Percentiles rank a stretch among this genome's conserved stretches.
Evolutionary conservation across 2,797 vertebrate genomes (phyloP).

Genomic region (Macrochelys suwanniensis): DNA sequence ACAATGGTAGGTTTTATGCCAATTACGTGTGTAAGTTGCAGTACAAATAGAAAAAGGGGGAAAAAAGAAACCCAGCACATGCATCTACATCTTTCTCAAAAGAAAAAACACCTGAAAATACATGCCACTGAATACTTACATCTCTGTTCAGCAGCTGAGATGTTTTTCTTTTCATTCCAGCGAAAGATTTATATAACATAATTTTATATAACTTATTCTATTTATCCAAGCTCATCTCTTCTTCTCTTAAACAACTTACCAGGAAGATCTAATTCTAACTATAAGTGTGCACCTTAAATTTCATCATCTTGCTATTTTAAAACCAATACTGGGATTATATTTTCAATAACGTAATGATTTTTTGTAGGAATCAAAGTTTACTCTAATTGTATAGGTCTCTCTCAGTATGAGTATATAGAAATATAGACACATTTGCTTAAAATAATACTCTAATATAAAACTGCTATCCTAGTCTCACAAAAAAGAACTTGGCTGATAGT

Average conservation of each 20-base stretch:
- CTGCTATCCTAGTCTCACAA: constrained; percentile 38
- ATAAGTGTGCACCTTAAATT: neutral
- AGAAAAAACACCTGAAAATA: neutral
- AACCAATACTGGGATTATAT: neutral
- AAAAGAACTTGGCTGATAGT: constrained; percentile 47
- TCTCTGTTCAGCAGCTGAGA: neutral
- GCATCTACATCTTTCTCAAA: neutral
- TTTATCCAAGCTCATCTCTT: neutral
- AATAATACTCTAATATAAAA: constrained; percentile 41
- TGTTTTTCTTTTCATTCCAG: neutral
- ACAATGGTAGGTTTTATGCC: neutral
- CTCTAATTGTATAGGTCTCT: neutral
- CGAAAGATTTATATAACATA: neutral
- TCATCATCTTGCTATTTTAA: neutral
- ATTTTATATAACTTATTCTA: neutral
- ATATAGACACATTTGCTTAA: constrained; percentile 11
- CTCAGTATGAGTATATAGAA: neutral
- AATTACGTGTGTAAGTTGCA: accelerated
- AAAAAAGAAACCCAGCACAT: neutral
- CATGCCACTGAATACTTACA: neutral
- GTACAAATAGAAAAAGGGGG: neutral
- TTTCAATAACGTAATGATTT: neutral
- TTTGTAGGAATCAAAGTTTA: constrained; percentile 27
- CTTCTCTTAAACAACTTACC: neutral
- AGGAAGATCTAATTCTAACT: neutral